A percentile compares a stretch with the other conserved stretches of the same genome.
These are phyloP conservation scores for Creontiades dilutus DNA, from an alignment of 2,888 invertebrate genomes.

Conservation along the genomic window DNA sequence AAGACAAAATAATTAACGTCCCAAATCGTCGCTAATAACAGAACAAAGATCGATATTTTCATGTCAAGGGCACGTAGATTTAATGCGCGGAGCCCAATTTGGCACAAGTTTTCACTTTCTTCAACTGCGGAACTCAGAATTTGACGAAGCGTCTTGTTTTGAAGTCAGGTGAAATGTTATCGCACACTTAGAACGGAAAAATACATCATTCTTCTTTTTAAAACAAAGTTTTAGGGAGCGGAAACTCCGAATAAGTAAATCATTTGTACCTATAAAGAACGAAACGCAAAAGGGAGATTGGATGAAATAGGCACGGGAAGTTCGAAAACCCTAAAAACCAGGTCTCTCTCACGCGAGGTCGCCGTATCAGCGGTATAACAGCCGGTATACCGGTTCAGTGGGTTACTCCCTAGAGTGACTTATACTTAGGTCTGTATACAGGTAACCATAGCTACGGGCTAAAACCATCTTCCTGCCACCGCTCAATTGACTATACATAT, in stretches of 20 bases:
- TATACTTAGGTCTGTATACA: too few relatives aligned
- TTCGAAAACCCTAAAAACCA: background rate
- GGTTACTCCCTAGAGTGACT: background rate
- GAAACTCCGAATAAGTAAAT: background rate
- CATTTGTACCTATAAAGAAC: background rate
- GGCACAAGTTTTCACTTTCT: too few relatives aligned
- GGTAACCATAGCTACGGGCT: background rate
- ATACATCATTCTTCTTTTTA: too few relatives aligned
- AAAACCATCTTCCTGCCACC: background rate
- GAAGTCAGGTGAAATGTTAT: too few relatives aligned
- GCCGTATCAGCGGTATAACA: slow-evolving; percentile 47
- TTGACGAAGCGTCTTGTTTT: too few relatives aligned
- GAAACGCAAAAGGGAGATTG: background rate
- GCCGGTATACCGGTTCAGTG: background rate
- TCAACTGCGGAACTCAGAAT: too few relatives aligned
- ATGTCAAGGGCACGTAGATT: too few relatives aligned
- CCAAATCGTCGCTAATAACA: too few relatives aligned
- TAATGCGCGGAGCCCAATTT: too few relatives aligned
- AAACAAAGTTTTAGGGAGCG: background rate
- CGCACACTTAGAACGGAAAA: too few relatives aligned
- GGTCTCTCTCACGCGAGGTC: slow-evolving; percentile 44
- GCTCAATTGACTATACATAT: background rate
- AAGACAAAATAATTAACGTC: too few relatives aligned
- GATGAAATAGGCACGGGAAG: background rate
- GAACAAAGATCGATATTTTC: too few relatives aligned